Percentiles rank a stretch among this genome's conserved stretches.
Evolutionary conservation across 2,797 vertebrate genomes (phyloP).

Genomic region (Lycodopsis pacificus): DNA sequence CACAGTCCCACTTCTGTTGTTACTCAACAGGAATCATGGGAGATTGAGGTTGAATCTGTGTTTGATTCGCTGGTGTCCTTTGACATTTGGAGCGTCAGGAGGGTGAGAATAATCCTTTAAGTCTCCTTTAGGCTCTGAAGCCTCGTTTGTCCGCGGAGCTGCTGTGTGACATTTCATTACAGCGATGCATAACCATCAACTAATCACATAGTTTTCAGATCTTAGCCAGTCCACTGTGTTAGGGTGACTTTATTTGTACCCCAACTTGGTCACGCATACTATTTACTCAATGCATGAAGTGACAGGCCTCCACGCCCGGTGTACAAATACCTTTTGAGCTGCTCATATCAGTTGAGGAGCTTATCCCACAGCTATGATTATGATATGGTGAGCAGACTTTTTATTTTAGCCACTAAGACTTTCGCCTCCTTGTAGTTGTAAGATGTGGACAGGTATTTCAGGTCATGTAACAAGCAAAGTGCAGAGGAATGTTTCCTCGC

Average conservation of each 20-base stretch:
- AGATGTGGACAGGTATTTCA: constrained; percentile 44
- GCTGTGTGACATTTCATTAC: constrained; percentile 58
- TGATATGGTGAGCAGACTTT: background rate
- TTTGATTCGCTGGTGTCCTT: constrained; percentile 25
- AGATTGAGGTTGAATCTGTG: constrained; percentile 28
- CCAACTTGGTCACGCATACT: background rate
- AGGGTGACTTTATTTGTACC: background rate
- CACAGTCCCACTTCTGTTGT: constrained; percentile 36
- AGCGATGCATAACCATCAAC: constrained; percentile 1
- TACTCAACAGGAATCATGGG: constrained; percentile 64
- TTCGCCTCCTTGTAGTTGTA: background rate
- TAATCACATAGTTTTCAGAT: background rate
- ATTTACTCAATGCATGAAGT: background rate
- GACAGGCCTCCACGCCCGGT: constrained; percentile 8
- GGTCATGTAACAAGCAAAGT: constrained; percentile 12
- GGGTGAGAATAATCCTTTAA: constrained; percentile 20
- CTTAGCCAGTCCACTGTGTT: background rate
- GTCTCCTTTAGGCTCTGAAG: constrained; percentile 30
- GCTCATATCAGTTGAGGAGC: background rate
- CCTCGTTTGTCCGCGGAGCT: constrained; percentile 11
- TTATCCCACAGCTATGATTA: background rate
- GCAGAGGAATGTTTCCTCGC: constrained; percentile 6
- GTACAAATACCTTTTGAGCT: constrained; percentile 13
- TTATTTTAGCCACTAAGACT: background rate
- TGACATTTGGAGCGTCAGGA: constrained; percentile 59